Percentiles rank a stretch among this genome's conserved stretches.
These are phyloP conservation scores for Silurus glanis DNA, from an alignment of 2,113 vertebrate genomes.

Conservation along the genomic window DNA sequence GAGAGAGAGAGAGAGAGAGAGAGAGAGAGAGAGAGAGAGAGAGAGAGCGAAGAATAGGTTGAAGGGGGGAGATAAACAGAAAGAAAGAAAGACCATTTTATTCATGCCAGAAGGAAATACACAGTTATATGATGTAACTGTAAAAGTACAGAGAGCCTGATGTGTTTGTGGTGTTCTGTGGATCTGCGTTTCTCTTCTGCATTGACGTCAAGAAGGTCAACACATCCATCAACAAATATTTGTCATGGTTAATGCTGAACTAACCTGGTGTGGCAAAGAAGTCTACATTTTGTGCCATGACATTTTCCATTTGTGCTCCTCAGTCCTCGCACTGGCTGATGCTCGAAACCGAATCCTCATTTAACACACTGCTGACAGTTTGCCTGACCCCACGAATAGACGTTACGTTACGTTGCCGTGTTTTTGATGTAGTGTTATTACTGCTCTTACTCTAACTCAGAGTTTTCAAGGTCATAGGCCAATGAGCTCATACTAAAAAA, in stretches of 20 bases:
- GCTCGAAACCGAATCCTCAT: neutral
- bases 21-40: too few species aligned
- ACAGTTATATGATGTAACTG: neutral
- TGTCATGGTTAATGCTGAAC: neutral
- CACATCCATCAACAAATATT: neutral
- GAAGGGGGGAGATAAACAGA: too few species aligned
- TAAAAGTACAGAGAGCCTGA: neutral
- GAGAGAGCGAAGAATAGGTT: too few species aligned
- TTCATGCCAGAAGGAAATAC: neutral
- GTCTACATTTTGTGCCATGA: neutral
- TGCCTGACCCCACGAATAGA: neutral
- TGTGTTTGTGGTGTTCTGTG: neutral
- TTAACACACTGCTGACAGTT: neutral
- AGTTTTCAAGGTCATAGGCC: conserved; percentile 35
- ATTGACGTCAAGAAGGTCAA: neutral
- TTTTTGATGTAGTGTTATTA: conserved; percentile 46
- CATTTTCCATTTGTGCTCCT: neutral
- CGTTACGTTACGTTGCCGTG: neutral
- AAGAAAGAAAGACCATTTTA: too few species aligned
- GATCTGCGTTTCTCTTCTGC: neutral
- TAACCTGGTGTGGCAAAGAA: neutral
- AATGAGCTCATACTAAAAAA: conserved; percentile 56
- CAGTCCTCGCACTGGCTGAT: neutral
- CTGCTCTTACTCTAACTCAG: conserved; percentile 44
- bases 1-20: too few species aligned